Percentiles rank a stretch among this genome's conserved stretches.
These are phyloP conservation scores for Corythaeola cristata DNA, from an alignment of 2,113 vertebrate genomes.

Conservation along the genomic window DNA sequence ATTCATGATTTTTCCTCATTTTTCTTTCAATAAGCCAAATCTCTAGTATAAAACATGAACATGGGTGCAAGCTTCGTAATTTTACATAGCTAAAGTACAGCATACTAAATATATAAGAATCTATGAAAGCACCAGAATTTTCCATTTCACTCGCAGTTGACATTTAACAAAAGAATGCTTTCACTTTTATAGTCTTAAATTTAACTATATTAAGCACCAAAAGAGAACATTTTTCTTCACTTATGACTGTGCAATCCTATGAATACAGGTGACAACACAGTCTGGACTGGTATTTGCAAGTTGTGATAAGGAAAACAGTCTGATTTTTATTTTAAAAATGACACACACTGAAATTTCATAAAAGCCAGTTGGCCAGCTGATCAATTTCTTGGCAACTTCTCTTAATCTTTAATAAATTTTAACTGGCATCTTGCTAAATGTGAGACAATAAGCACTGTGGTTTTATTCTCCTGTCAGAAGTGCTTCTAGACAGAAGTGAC, in stretches of 20 bases:
- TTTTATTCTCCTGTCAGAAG: background rate
- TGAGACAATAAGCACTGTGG: background rate
- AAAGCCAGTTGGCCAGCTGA: background rate
- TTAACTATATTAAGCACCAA: background rate
- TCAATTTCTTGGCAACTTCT: background rate
- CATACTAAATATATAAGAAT: background rate
- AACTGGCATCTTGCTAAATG: background rate
- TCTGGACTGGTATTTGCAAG: background rate
- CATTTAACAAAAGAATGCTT: background rate
- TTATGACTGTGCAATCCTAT: background rate
- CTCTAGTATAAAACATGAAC: background rate
- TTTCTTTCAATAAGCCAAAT: background rate
- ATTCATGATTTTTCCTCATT: background rate
- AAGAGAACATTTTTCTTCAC: background rate
- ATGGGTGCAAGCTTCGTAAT: background rate
- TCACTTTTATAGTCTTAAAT: background rate
- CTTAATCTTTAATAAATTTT: background rate
- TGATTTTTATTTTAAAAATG: background rate
- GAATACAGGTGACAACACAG: background rate
- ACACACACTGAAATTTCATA: background rate
- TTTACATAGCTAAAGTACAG: background rate
- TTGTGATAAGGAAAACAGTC: background rate
- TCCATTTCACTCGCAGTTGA: background rate
- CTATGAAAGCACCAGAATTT: background rate
- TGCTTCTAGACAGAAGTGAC: background rate